phyloP scores from a whole-genome alignment of 1,140 invertebrate species.

The Papilio helenus region DNA sequence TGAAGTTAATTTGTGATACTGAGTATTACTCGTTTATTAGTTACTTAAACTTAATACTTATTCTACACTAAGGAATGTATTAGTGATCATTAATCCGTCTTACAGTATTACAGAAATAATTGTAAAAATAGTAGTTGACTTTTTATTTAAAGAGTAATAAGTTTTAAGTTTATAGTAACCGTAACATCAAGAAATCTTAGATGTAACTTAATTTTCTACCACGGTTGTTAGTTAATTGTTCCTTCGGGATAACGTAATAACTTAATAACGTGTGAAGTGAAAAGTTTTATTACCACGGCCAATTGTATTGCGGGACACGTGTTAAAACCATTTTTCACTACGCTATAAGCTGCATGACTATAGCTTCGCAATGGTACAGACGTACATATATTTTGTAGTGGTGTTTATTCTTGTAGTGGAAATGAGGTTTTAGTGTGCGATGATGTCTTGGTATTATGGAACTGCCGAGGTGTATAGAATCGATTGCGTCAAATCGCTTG shows the following conservation, averaged over 20 bases:
- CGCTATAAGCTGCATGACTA: background rate
- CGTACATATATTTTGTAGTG: no score
- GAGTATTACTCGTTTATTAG: no score
- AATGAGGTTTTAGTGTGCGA: slow-evolving; percentile 9
- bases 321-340: background rate
- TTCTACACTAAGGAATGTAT: no score
- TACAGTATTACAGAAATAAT: no score
- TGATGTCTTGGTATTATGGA: slow-evolving; percentile 35
- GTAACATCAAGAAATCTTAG: background rate
- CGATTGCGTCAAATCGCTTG: slow-evolving; percentile 26
- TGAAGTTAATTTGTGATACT: no score
- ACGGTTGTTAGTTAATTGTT: slow-evolving; percentile 19
- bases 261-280: slow-evolving; percentile 9
- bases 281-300: slow-evolving; percentile 10
- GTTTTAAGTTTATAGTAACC: background rate
- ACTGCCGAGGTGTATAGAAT: slow-evolving; percentile 27
- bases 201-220: slow-evolving; percentile 8
- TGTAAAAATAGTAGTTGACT: background rate
- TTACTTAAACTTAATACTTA: no score
- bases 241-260: slow-evolving; percentile 1
- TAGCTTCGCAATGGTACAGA: background rate
- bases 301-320: slow-evolving; percentile 5
- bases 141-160: background rate
- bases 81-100: no score
- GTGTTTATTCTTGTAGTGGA: background rate